Base-by-base conservation (phyloP, 2,888 invertebrate genomes). In the Nemapogon koenigi region DNA sequence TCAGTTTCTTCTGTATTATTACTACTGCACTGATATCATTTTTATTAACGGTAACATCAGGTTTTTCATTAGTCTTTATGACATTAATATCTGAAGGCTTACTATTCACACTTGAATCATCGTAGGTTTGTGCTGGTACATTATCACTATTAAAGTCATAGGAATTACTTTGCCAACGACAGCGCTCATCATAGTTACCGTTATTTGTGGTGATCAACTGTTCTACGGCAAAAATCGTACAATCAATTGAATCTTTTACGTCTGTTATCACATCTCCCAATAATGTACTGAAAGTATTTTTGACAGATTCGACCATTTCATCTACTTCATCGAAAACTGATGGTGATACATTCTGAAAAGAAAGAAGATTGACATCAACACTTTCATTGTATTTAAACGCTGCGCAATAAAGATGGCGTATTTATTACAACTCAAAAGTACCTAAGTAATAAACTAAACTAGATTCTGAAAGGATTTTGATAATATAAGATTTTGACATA, bases 161-260 rank as follows among this genome's bases (percentile, higher is more conserved):
- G 16, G 31, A 2, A n/a, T 28, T 15, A n/a, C 11, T 11, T 18
- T 33, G 33, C 16, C 19, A 19, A 4, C 7, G 11, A 33, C 33
- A 33, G 13, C 33, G 3, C 19, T 33, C 18, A 19, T 13, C 13
- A 11, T 33, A 33, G n/a, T n/a, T 10, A 2, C 19, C 14, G 15
- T 31, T n/a, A 19, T 33, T 18, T 40, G 41, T 52, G 45, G 41
- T 50, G 49, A 68, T 42, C n/a, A 57, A 62, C 45, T 63, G 51
- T 50, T 68, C 66, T 18, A 73, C 59, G 1, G 70, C 66, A 25
- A 64, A 50, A 42, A 73, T 52, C 2, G 73, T 67, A 43, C 73
- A 72, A 27, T 69, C 65, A 17, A 70, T 56, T 2, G 67, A 66
- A 16, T 62, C 62, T 43, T 55, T 59, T n/a, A 72, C 56, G 45